These are phyloP conservation scores for Oceanodroma tethys DNA, from an alignment of 2,113 vertebrate genomes.

Conservation along the genomic window DNA sequence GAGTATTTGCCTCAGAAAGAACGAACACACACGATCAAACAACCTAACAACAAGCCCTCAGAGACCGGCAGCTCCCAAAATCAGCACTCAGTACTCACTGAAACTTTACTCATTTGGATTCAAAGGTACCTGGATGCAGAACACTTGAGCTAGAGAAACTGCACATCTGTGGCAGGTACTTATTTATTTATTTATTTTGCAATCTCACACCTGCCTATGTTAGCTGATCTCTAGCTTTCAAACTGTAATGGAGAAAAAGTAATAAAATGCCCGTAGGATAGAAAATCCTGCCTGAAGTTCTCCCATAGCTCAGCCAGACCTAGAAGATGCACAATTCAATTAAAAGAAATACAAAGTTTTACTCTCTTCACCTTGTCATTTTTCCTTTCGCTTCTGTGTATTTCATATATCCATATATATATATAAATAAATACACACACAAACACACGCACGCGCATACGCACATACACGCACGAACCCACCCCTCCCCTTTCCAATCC, in stretches of 20 bases:
- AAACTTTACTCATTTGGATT: not conserved
- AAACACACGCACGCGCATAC: not conserved
- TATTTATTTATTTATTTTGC: not conserved
- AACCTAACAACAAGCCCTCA: not conserved
- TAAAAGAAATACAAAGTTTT: conserved; percentile 47
- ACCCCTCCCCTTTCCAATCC: conserved; percentile 75
- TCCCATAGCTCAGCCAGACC: not conserved
- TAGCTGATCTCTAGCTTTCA: conserved; percentile 50
- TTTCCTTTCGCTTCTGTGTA: conserved; percentile 9
- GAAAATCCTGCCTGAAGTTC: not conserved
- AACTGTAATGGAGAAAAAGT: conserved; percentile 28
- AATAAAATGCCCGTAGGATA: conserved; percentile 6
- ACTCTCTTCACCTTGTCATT: conserved; percentile 20
- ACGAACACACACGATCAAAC: not conserved
- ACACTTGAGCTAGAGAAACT: not conserved
- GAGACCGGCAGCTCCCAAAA: not conserved
- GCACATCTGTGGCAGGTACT: not conserved
- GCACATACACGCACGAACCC: not conserved
- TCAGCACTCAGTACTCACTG: not conserved
- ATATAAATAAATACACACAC: not conserved
- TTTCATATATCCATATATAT: not conserved
- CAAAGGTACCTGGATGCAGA: not conserved
- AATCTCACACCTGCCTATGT: conserved; percentile 26
- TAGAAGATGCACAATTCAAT: conserved; percentile 24
- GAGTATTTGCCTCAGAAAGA: not conserved